Evolutionary conservation across 2,113 vertebrate genomes (phyloP).

Genomic region (Daubentonia madagascariensis): DNA sequence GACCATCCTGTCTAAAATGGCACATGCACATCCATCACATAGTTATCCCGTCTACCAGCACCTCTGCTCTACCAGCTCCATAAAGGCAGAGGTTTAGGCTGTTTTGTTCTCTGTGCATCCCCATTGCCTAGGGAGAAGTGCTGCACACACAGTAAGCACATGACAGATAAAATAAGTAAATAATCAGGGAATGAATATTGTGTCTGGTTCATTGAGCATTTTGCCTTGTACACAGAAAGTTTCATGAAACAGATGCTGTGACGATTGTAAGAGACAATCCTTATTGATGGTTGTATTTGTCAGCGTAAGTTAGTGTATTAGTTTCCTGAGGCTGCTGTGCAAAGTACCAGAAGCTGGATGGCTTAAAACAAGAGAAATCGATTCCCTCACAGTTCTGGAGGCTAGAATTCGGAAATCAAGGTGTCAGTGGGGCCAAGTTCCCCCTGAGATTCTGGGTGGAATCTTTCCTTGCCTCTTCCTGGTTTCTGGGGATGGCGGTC

Average conservation of each 20-base stretch:
- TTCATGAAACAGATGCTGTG: neutral
- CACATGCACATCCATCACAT: too few relatives aligned
- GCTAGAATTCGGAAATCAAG: neutral
- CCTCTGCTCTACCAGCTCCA: too few relatives aligned
- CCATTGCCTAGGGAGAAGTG: neutral
- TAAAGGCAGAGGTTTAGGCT: neutral
- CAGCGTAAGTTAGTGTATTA: fast-evolving
- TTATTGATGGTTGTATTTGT: neutral
- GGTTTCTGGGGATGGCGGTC: neutral
- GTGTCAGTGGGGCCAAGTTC: neutral
- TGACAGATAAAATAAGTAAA: neutral
- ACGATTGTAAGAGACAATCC: too few relatives aligned
- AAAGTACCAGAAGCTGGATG: neutral
- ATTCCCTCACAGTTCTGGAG: neutral
- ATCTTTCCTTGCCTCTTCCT: neutral
- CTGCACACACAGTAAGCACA: too few relatives aligned
- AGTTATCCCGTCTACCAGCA: neutral
- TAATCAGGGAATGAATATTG: neutral
- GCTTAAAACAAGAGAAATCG: neutral
- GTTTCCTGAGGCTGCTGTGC: neutral
- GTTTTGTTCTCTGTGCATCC: neutral
- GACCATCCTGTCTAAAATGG: neutral
- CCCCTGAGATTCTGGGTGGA: too few relatives aligned
- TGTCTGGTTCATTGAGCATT: neutral
- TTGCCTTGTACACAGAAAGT: neutral